Base-by-base conservation (phyloP, 2,797 vertebrate species). In the Arnoldichthys spilopterus region DNA sequence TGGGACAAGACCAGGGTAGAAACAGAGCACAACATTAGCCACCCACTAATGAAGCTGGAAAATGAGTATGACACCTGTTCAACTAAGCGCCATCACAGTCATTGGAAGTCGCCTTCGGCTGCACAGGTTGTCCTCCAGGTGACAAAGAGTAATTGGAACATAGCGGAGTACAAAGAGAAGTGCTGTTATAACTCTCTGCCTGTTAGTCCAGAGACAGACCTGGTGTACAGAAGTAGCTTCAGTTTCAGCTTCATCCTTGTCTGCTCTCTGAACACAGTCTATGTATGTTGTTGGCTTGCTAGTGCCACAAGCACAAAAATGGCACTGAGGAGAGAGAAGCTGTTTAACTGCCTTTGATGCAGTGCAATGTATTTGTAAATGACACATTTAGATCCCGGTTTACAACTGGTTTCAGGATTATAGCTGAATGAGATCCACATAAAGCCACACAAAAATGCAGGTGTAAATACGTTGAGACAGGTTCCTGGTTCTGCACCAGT, bases 161-260 rank as follows among this genome's bases (percentile, higher is more conserved):
- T 40, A 77, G 72, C 67, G 32, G 49, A 54, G 58, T 32, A 69
- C 45, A 79, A 28, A 67, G 66, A 26, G 62, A 79, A 67, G 75
- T 51, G 45, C 72, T 79, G 77, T 84, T 76, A 58, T 58, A 76
- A 59, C 83, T 85, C 74, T 79, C 7, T 11, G 77, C 87, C 86
- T 85, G 84, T 88, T 88, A 89, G 86, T 82, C 82, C 82, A 66
- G 51, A 78, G 61, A 75, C 20, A 37, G 34, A 45, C 32, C 49
- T 45, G 70, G 43, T 51, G 40, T 63, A 53, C n/a, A 45, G 62
- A 20, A n/a, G 53, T 24, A 81, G 53, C 51, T 62, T 53, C 7
- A 37, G 20, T n/a, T 61, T 24, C 15, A 74, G 49, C 66, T 74
- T 61, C 70, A 78, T 45, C 62, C 49, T 7, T 4, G 26, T 22